phyloP scores from a whole-genome alignment of 2,113 vertebrate species.

The Rhabdomys dilectus region DNA sequence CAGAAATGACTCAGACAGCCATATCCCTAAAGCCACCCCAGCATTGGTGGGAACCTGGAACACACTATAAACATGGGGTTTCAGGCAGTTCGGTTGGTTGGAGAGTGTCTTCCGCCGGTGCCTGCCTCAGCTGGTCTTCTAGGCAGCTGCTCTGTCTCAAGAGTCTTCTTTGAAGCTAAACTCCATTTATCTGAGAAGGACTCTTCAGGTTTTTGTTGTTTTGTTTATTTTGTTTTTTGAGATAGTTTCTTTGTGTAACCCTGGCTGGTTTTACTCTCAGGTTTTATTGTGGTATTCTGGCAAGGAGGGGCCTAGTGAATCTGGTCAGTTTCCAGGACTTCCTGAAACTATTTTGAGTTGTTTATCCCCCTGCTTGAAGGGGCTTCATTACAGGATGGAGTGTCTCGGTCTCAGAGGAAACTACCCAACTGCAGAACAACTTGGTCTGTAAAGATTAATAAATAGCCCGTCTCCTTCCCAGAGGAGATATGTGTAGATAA shows the following conservation, averaged over 20 bases:
- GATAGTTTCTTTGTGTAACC: background rate
- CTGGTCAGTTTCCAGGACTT: background rate
- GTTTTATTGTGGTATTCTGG: background rate
- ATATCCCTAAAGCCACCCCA: background rate
- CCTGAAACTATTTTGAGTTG: background rate
- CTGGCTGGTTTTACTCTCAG: background rate
- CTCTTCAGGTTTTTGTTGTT: background rate
- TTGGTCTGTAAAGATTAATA: background rate
- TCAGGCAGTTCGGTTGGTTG: background rate
- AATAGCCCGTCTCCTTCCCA: background rate
- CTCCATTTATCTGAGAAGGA: background rate
- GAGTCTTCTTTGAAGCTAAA: background rate
- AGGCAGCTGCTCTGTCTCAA: background rate
- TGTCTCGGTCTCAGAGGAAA: background rate
- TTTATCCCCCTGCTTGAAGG: background rate
- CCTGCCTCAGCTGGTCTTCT: background rate
- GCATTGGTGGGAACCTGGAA: background rate
- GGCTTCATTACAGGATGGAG: background rate
- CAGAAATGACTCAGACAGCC: background rate
- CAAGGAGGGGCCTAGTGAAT: background rate
- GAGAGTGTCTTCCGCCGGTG: background rate
- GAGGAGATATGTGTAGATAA: background rate
- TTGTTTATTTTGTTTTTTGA: background rate
- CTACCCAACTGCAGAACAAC: background rate
- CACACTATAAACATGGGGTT: background rate